phyloP scores from a whole-genome alignment of 2,113 vertebrate species.

The Gallinago paraguaiae region DNA sequence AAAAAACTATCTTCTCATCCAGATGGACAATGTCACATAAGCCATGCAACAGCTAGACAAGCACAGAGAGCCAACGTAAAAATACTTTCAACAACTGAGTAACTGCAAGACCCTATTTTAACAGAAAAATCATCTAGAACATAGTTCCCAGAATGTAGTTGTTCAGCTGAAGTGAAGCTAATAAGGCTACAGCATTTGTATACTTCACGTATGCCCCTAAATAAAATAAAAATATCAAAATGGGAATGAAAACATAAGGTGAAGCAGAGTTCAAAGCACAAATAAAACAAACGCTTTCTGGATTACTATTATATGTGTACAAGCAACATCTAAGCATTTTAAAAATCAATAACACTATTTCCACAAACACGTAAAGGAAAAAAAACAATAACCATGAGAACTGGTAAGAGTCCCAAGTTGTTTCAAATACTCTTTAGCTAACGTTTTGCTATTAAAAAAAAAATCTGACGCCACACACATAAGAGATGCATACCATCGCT shows the following conservation, averaged over 20 bases:
- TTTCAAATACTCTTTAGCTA: background rate
- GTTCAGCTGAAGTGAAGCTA: background rate
- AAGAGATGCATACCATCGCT: constrained; percentile 27
- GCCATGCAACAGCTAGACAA: background rate
- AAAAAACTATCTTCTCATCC: background rate
- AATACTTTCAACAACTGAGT: background rate
- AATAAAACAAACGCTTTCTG: background rate
- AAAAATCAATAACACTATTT: background rate
- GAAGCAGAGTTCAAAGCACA: background rate
- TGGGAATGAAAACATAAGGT: background rate
- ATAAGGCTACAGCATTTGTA: background rate
- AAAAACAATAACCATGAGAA: background rate
- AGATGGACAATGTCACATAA: background rate
- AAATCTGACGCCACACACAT: background rate
- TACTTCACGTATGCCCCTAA: background rate
- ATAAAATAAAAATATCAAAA: background rate
- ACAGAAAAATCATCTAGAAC: background rate
- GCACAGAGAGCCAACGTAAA: background rate
- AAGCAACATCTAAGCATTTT: background rate
- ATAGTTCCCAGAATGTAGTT: background rate
- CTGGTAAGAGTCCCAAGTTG: background rate
- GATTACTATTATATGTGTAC: background rate
- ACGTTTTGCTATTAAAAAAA: background rate
- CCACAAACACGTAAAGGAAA: background rate
- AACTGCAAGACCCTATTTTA: background rate